Conservation (phyloP, 2,797 vertebrate species). For the Orestias chungarensis region DNA sequence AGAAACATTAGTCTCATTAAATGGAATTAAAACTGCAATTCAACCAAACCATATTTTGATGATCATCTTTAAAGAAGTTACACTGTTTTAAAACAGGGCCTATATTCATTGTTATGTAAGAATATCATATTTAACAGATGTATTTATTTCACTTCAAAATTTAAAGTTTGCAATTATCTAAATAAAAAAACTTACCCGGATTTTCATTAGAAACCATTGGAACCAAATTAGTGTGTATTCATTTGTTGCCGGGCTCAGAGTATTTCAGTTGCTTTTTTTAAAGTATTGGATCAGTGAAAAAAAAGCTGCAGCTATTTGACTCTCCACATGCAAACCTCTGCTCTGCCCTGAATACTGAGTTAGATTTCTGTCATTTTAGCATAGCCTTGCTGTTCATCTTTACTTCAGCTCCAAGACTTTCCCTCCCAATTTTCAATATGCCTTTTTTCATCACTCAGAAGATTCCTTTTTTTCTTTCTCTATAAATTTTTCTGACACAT, state of each 20-base stretch:
- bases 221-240: constrained; percentile 4
- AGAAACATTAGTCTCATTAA: not conserved
- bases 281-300: constrained; percentile 11
- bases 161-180: constrained; percentile 11
- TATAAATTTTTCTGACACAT: constrained; percentile 67
- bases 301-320: constrained; percentile 15
- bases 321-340: constrained; percentile 40
- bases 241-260: constrained; percentile 18
- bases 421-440: constrained; percentile 56
- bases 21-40: not conserved
- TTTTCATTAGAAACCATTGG: constrained; percentile 24
- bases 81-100: not conserved
- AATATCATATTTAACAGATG: constrained; percentile 13
- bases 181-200: constrained; percentile 27
- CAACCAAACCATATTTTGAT: not conserved
- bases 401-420: constrained; percentile 36
- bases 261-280: not conserved
- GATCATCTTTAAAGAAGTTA: not conserved
- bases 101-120: constrained; percentile 10
- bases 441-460: constrained; percentile 66
- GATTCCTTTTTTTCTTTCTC: constrained; percentile 69
- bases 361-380: constrained; percentile 48
- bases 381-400: constrained; percentile 52
- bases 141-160: constrained; percentile 48
- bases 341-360: constrained; percentile 56